Evolutionary conservation across 1,140 invertebrate genomes (phyloP).

Genomic region (Drosophila saltans): DNA sequence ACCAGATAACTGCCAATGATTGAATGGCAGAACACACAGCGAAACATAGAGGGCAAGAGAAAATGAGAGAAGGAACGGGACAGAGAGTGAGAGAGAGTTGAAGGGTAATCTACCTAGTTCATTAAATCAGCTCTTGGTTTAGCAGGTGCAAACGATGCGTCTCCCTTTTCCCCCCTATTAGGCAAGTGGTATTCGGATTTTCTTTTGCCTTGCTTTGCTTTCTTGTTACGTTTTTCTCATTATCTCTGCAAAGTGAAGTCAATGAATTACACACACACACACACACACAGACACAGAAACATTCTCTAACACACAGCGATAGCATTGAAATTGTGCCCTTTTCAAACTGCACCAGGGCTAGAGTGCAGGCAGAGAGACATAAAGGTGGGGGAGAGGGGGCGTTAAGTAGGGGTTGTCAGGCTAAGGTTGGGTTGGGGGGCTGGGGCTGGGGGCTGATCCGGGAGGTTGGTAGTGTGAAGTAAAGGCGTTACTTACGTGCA

Average conservation of each 20-base stretch:
- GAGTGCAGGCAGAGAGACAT: background rate
- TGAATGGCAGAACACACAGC: slow-evolving; percentile 46
- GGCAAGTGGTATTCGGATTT: slow-evolving; percentile 39
- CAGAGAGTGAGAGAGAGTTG: background rate
- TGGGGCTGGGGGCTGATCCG: too few species aligned
- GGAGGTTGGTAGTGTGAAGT: too few species aligned
- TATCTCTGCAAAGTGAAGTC: slow-evolving; percentile 51
- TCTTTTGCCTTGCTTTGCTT: slow-evolving; percentile 27
- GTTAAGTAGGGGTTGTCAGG: too few species aligned
- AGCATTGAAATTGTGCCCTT: slow-evolving; percentile 41
- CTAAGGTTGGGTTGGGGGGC: background rate
- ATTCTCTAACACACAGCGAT: background rate
- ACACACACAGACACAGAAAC: background rate
- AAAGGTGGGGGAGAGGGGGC: background rate
- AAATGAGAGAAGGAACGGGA: background rate
- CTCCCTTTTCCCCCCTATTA: slow-evolving; percentile 9
- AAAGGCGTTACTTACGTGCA: slow-evolving; percentile 56
- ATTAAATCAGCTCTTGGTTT: slow-evolving; percentile 59
- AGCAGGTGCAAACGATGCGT: slow-evolving; percentile 1
- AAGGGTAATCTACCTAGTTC: slow-evolving; percentile 49
- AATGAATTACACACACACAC: slow-evolving; percentile 44
- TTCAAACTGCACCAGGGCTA: slow-evolving; percentile 38
- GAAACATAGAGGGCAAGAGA: background rate
- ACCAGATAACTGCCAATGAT: slow-evolving; percentile 62
- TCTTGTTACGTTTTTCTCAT: slow-evolving; percentile 67